Percentiles rank a stretch among this genome's conserved stretches.
Evolutionary conservation across 2,797 vertebrate species (phyloP).

Genomic region (Melopsittacus undulatus): DNA sequence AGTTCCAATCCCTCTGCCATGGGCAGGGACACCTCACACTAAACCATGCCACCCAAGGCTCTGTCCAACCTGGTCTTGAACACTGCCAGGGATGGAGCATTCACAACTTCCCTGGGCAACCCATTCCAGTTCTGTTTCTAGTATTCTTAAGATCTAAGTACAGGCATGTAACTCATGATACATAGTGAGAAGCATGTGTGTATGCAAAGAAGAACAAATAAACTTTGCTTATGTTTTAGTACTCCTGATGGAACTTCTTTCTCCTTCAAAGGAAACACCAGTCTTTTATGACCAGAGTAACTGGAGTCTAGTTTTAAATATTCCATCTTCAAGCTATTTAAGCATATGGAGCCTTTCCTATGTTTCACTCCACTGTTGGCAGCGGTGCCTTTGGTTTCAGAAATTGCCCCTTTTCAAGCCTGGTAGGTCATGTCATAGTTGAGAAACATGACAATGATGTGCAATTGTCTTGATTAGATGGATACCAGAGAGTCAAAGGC

Average conservation of each 20-base stretch:
- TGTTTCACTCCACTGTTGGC: neutral
- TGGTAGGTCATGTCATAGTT: neutral
- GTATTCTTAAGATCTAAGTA: neutral
- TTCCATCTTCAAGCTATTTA: neutral
- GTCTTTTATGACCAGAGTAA: neutral
- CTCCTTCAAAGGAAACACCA: neutral
- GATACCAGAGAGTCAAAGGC: constrained; percentile 38
- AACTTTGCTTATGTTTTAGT: neutral
- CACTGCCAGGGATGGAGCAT: no score
- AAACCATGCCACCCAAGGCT: no score
- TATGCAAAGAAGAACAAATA: neutral
- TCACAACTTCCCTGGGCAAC: no score
- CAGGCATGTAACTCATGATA: neutral
- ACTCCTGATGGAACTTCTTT: neutral
- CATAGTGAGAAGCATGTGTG: neutral
- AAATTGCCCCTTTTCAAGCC: neutral
- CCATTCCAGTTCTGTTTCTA: neutral
- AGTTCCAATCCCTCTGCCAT: no score
- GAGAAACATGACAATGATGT: constrained; percentile 9
- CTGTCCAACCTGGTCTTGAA: no score
- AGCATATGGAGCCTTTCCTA: neutral
- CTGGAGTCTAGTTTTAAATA: neutral
- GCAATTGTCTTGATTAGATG: constrained; percentile 29
- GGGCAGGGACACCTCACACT: no score
- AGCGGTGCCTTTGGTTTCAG: neutral